Evolutionary conservation across 2,797 vertebrate genomes (phyloP), one percentile per base, ranked within the genome.

Genomic region (Anisognathus igniventris): DNA sequence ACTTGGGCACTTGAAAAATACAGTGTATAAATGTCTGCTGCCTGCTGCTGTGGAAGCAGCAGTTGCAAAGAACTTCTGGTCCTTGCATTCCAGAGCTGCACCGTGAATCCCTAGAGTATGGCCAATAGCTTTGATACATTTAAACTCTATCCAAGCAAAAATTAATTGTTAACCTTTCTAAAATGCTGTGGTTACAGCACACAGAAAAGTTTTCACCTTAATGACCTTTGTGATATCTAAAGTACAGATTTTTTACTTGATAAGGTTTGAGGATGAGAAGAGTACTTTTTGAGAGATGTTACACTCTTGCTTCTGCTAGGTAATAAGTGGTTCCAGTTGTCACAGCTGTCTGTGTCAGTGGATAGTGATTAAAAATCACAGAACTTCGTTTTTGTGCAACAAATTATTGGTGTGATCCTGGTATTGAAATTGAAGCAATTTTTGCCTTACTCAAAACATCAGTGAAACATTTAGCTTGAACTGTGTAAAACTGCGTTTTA

Each of bases 31-130:
- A 42, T 50, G 6, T 42, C 44, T 78, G 39, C 18, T 89, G 23
- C 30, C 20, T 58, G 3, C 60, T 50, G 10, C 40, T 58, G 21
- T 48, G 71, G 61, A 65, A 58, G 21, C 25, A 58, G 14, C 15
- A 18, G 58, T 86, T 62, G 62, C 25, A 22, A 31, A 82, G 24
- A 75, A 3, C 22, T 72, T 68, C 6, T 40, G 14, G 30, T 51
- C 50, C 50, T 48, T 50, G 4, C 25, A 50, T 3, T 51, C 28
- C 50, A 30, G 39, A 71, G 51, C 39, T 75, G 39, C n/a, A 47
- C 1, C 0, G 0, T 57, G 65, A 83, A 31, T 9, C 8, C 18
- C 7, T 28, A n/a, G 35, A 72, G 37, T 3, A 30, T 31, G 65
- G 23, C 25, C 39, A 40, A 0, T 61, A 66, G 9, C 35, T 92